Base-by-base conservation (phyloP, 2,113 vertebrate genomes). In the Triplophysa tibetana region DNA sequence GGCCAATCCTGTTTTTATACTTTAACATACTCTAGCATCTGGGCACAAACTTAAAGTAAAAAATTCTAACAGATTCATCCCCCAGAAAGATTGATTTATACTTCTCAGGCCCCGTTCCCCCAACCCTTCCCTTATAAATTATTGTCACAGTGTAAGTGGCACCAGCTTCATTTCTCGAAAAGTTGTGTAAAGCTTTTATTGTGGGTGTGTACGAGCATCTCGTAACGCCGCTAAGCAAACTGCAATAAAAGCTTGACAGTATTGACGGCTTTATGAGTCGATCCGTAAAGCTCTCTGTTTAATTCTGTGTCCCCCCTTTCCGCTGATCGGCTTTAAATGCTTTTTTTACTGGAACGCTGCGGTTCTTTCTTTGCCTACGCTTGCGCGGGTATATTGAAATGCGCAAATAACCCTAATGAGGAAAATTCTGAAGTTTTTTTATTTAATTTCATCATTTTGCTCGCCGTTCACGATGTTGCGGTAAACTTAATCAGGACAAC, bases 1-100 rank as follows among this genome's bases (percentile, higher is more conserved):
- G 33, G 7, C 6, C 33, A 38, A 7, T 38, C 33, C 5, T 38
- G 29, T 4, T 4, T 29, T 29, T 29, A 38, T 8, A 38, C 33
- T 38, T 1, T 38, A 38, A 38, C 33, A 38, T 38, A 1, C 6
- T 38, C 2, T 38, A 38, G 7, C 6, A 38, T 38, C 33, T 38
- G 33, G 33, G 29, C 3, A 29, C 29, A 29, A 29, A 29, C 29
- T 29, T 4, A 29, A 29, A 29, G 29, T 4, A 29, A 29, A 29
- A 29, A 29, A 29, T 29, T 29, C 26, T 29, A 29, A 29, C 29
- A 0, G 29, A 29, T 29, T 29, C 29, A 29, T 29, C 29, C 29
- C 87, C 89, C 85, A 84, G 54, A 86, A 90, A 88, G 88, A 91
- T 89, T 89, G 87, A 92, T 79, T 56, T 65, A 86, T 85, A 82